Percentiles rank a stretch among this genome's conserved stretches.
phyloP scores from a whole-genome alignment of 2,113 vertebrate species.

The Porphyrio hochstetteri region DNA sequence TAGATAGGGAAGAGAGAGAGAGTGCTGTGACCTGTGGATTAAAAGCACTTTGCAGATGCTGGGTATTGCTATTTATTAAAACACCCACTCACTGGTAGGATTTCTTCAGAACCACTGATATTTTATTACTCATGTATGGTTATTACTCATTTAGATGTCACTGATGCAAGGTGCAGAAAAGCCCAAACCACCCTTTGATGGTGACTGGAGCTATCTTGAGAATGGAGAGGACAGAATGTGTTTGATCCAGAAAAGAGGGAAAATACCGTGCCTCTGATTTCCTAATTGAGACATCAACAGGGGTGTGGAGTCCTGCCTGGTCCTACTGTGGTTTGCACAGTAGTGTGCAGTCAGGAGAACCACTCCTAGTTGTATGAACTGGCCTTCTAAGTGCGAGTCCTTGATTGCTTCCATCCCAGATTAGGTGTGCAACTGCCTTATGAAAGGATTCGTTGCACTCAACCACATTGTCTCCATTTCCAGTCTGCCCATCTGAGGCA shows the following conservation, averaged over 20 bases:
- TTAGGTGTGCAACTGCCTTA: not conserved
- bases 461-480: not conserved
- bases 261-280: conserved; percentile 2
- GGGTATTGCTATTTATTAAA: conserved; percentile 42
- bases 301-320: not conserved
- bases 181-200: conserved; percentile 14
- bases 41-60: conserved; percentile 16
- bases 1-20: not conserved
- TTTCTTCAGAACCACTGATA: conserved; percentile 57
- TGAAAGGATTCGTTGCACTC: not conserved
- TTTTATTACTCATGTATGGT: conserved; percentile 47
- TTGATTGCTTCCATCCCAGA: not conserved
- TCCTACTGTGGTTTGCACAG: not conserved
- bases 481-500: not conserved
- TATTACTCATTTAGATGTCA: conserved; percentile 37
- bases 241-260: conserved; percentile 12
- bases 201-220: not conserved
- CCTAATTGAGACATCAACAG: not conserved
- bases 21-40: conserved; percentile 22
- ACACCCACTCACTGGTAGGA: conserved; percentile 52
- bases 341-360: not conserved
- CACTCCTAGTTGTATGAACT: not conserved
- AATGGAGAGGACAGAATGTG: not conserved
- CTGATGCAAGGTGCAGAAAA: conserved; percentile 8
- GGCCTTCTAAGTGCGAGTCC: not conserved